These are phyloP conservation scores for human DNA, from an alignment of 2,113 vertebrate genomes.

Conservation along the genomic window DNA sequence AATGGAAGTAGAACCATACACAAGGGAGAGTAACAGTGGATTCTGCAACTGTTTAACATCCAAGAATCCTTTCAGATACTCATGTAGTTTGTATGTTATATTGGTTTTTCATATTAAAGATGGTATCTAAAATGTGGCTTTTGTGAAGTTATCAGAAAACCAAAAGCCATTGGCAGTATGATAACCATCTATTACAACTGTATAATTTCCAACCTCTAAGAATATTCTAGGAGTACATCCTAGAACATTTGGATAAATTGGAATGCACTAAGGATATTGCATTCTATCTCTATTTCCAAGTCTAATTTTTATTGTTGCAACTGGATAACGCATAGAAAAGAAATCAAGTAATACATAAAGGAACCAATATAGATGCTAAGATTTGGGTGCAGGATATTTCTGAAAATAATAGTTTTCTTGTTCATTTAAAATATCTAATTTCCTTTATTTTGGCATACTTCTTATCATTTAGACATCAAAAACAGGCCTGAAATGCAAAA, in stretches of 20 bases:
- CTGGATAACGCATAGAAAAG: background rate
- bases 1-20: slow-evolving; percentile 56
- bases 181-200: slow-evolving; percentile 53
- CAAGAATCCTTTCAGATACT: slow-evolving; percentile 63
- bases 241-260: slow-evolving; percentile 55
- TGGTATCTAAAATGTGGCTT: slow-evolving; percentile 59
- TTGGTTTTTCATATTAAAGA: slow-evolving; percentile 64
- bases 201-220: slow-evolving; percentile 53
- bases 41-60: slow-evolving; percentile 55
- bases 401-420: slow-evolving; percentile 49
- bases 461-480: slow-evolving; percentile 47
- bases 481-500: slow-evolving; percentile 5
- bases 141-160: slow-evolving; percentile 61
- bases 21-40: slow-evolving; percentile 17
- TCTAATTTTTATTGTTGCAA: slow-evolving; percentile 66
- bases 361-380: slow-evolving; percentile 51
- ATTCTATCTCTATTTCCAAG: slow-evolving; percentile 65
- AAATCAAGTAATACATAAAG: slow-evolving; percentile 52
- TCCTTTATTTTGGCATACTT: slow-evolving; percentile 40
- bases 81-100: slow-evolving; percentile 15
- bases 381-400: background rate
- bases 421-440: slow-evolving; percentile 52
- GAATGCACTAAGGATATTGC: slow-evolving; percentile 56
- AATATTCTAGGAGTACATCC: slow-evolving; percentile 42
- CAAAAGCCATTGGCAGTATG: slow-evolving; percentile 42